Evolutionary conservation across 1,140 invertebrate species (phyloP), one percentile per base, ranked within the genome.

Genomic region (Aleiodes sp.): DNA sequence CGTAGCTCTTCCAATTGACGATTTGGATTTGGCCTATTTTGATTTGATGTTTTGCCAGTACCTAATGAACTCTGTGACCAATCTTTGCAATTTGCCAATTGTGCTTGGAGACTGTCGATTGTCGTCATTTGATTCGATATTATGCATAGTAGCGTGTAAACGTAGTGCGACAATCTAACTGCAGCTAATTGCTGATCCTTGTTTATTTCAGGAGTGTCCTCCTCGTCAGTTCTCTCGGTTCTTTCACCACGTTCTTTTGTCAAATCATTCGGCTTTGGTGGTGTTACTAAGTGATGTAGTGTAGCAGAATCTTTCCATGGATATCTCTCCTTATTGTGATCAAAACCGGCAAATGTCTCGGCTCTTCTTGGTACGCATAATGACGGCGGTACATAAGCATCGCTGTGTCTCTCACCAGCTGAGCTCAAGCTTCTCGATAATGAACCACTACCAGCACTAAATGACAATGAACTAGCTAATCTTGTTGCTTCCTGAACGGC

Each of bases 311-410:
- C 88, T 68, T 87, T 81, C 80, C 86, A 86, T 3, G 87, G 83
- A 72, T 87, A 81, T 70, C 85, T 83, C 76, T 88, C 88, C 86
- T 87, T 88, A 24, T 87, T 87, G 70, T 92, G 91, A 84, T 98
- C 96, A 80, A 98, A 98, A 1, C 96, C 96, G 8, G 95, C 95
- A 86, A 98, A 98, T 0, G 96, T 98, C 86, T 98, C 96, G 0
- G 96, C 96, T 31, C 96, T 87, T 76, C 96, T 93, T 3, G 96
- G 96, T 39, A 86, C 78, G 41, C 82, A 82, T 66, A 98, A 83
- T 16, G 94, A 92, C 7, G 94, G 92, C 16, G 93, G 93, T 39
- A 93, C 89, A 78, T 94, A 96, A 7, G 91, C 90, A 7, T 92
- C 91, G 76, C 93, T 96, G 68, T 96, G 93, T 67, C 94, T 91